Evolutionary conservation across 1,140 invertebrate species (phyloP), one percentile per base, ranked within the genome.

Genomic region (Caenorhabditis inopinata): DNA sequence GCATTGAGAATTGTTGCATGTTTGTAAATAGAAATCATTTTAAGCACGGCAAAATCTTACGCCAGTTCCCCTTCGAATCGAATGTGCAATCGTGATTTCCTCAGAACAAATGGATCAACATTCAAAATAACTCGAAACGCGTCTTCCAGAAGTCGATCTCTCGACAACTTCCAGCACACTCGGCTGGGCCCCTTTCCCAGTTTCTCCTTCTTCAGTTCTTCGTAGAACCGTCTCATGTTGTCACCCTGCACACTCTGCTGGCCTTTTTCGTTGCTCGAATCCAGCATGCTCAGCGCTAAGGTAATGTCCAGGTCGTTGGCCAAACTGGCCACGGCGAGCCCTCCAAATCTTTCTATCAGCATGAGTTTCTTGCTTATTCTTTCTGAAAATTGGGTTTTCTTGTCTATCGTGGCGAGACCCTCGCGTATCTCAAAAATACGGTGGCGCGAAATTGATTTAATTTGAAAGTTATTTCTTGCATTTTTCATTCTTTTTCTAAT

Each of bases 61-160:
- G 58, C 58, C n/a, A 68, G 21, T 21, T 68, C 58, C 27, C 58
- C 58, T 68, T 68, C 58, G 12, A 68, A 68, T 5, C 58, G 58
- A 68, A 68, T 68, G 23, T 68, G 58, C 16, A 68, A n/a, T 21
- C 32, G n/a, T 2, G 58, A 68, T 12, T 68, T 68, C n/a, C 38
- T 68, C 32, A 68, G n/a, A 38, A 68, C 58, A 25, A 68, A 68
- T 42, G 58, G 58, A 68, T 68, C 58, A 9, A 68, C 58, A 38
- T 42, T 68, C n/a, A 68, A 12, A 68, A 68, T 68, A 12, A 68
- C 32, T 21, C 58, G 29, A 27, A 68, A 68, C 11, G 58, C 58
- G 38, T 68, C 58, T 11, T 68, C 58, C 32, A 68, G 23, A 4
- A 68, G 7, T 21, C 58, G 14, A 68, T 68, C 58, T 42, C 58